phyloP scores from a whole-genome alignment of 2,113 vertebrate genomes.

The Gavia stellata region DNA sequence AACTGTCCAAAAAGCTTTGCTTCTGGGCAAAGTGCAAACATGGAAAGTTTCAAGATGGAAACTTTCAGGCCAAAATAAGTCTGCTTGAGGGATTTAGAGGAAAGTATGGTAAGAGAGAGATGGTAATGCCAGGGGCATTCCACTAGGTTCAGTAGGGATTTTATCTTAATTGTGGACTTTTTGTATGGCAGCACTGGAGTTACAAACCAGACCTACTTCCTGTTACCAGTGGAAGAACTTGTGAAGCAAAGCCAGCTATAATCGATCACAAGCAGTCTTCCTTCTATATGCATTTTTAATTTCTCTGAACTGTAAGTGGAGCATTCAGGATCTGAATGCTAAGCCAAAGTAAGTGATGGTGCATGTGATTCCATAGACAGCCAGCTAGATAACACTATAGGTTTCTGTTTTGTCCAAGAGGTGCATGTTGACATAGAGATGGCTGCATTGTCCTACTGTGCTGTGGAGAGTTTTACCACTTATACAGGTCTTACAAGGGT shows the following conservation, averaged over 20 bases:
- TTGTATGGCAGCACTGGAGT: rapidly evolving
- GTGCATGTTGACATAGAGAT: rapidly evolving
- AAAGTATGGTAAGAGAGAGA: neutral
- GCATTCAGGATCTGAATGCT: neutral
- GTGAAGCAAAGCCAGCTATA: neutral
- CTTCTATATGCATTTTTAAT: neutral
- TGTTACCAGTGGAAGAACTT: neutral
- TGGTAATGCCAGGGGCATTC: neutral
- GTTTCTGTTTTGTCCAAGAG: neutral
- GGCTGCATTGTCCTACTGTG: neutral
- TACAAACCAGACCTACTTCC: neutral
- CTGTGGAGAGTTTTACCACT: neutral
- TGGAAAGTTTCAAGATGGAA: neutral
- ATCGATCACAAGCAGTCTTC: neutral
- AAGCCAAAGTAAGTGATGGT: neutral
- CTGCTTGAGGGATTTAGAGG: neutral
- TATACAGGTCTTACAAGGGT: neutral
- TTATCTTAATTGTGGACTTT: neutral
- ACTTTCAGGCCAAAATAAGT: neutral
- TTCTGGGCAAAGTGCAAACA: neutral
- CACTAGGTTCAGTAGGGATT: neutral
- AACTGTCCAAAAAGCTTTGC: neutral
- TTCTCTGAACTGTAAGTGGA: neutral
- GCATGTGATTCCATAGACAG: neutral
- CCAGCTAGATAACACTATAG: rapidly evolving